A percentile compares a stretch with the other conserved stretches of the same genome.
Conservation (phyloP, 2,888 invertebrate genomes). For the Pristionchus fissidentatus region DNA sequence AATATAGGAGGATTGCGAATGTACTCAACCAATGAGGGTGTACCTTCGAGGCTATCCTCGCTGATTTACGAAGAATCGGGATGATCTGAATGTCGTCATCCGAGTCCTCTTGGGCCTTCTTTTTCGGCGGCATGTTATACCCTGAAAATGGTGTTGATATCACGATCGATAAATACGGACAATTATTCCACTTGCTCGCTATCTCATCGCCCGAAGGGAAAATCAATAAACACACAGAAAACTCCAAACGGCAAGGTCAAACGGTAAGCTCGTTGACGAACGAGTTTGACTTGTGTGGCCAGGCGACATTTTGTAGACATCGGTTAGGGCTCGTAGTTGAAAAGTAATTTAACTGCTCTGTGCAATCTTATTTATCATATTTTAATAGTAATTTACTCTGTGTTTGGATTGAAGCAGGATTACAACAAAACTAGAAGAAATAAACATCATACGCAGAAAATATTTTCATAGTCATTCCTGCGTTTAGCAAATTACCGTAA, state of each 20-base stretch:
- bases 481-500: slow-evolving; percentile 6
- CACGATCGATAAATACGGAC: neutral
- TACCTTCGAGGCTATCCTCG: slow-evolving; percentile 30
- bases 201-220: too few relatives aligned
- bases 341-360: neutral
- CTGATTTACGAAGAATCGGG: slow-evolving; percentile 24
- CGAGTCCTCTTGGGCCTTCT: slow-evolving; percentile 20
- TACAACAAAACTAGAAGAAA: neutral
- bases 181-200: neutral
- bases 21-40: neutral
- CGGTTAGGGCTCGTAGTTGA: neutral
- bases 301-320: neutral
- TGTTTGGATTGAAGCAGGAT: too few relatives aligned
- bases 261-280: neutral
- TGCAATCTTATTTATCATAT: neutral
- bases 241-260: slow-evolving; percentile 34
- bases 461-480: neutral
- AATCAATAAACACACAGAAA: neutral
- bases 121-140: slow-evolving; percentile 1
- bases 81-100: slow-evolving; percentile 41
- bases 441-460: neutral
- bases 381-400: neutral
- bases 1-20: neutral
- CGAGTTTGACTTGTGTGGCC: neutral
- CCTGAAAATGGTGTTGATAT: neutral